A percentile compares a stretch with the other conserved stretches of the same genome.
phyloP scores from a whole-genome alignment of 2,888 invertebrate genomes.

The Malthinus seriepunctatus region DNA sequence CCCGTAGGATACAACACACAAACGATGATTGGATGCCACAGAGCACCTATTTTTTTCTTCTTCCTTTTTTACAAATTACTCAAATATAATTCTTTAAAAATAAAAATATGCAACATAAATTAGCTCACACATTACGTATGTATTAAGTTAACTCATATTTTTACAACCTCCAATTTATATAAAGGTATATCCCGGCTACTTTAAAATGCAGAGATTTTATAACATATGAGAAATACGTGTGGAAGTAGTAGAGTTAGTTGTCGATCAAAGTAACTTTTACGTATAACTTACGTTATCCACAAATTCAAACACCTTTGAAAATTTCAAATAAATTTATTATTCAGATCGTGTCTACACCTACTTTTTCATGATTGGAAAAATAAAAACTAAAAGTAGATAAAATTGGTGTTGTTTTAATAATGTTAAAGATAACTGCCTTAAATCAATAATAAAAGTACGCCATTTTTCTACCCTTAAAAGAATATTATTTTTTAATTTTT shows the following conservation, averaged over 20 bases:
- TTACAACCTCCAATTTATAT: slow-evolving; percentile 8
- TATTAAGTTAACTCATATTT: slow-evolving; percentile 2
- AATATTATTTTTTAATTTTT: too few species aligned
- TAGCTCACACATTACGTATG: slow-evolving; percentile 3
- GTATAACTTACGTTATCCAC: slow-evolving; percentile 12
- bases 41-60: slow-evolving; percentile 15
- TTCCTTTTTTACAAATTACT: background rate
- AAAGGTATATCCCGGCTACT: background rate
- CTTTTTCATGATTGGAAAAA: slow-evolving; percentile 2
- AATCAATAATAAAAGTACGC: too few species aligned
- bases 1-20: slow-evolving; percentile 25
- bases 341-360: slow-evolving; percentile 5
- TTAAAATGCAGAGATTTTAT: background rate
- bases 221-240: slow-evolving; percentile 13
- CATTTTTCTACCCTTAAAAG: too few species aligned
- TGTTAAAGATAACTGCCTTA: too few species aligned
- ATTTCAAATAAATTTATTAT: slow-evolving; percentile 4
- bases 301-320: slow-evolving; percentile 6
- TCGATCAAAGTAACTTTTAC: slow-evolving; percentile 11
- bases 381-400: too few species aligned
- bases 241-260: slow-evolving; percentile 1
- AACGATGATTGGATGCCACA: slow-evolving; percentile 27
- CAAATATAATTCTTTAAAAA: background rate
- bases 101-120: background rate
- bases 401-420: too few species aligned